Evolutionary conservation across 2,888 invertebrate species (phyloP), one percentile per base, ranked within the genome.

Genomic region (Caenorhabditis angaria): DNA sequence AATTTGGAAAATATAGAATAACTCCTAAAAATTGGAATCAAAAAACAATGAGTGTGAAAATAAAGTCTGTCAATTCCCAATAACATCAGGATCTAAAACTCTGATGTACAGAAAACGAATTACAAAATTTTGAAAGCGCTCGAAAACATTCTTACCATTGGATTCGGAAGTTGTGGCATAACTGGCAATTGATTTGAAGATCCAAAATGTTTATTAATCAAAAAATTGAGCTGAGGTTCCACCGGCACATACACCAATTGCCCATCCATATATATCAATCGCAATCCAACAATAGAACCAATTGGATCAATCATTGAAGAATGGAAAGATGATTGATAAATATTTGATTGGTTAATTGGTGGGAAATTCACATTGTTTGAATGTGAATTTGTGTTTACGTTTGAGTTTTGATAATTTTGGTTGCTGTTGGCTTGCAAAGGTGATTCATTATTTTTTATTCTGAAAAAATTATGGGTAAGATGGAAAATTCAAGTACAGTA

Each of bases 121-220:
- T n/a, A 20, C 8, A 10, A 35, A 35, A 6, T 51, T 51, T 51
- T 22, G 51, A 24, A 18, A 24, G n/a, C n/a, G n/a, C n/a, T n/a
- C n/a, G n/a, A n/a, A n/a, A n/a, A n/a, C n/a, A n/a, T n/a, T n/a
- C 25, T 51, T 22, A 51, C 54, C 50, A 24, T 50, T 22, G 22
- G 50, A 50, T 24, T 24, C 22, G 20, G 50, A 18, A 50, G 3
- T 22, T 50, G 50, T 8, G 50, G 50, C n/a, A 50, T 50, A 20
- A 50, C 24, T 4, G 50, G 50, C 2, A 50, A 20, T 22, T n/a
- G 3, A 22, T 5, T 50, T 50, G 50, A 27, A 8, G 54, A 28
- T n/a, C 76, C 78, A 60, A 80, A 78, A 28, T 81, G 77, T 53
- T 77, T 73, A 50, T 81, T 81, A 62, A 81, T 81, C 60, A 81